Base-by-base conservation (phyloP, 1,140 invertebrate genomes). In the Heterodera carotae region DNA sequence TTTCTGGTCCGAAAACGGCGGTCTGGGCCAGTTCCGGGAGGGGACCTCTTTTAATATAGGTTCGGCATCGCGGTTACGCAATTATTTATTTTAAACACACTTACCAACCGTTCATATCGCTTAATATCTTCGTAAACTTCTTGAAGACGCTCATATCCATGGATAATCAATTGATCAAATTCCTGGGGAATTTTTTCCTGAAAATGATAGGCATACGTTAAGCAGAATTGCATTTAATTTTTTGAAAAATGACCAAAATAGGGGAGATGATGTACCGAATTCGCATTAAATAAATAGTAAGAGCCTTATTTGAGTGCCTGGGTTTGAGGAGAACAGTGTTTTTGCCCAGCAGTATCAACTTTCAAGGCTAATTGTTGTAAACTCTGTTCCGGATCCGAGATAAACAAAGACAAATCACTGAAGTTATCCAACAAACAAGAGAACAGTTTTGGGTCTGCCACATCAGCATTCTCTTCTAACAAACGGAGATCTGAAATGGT, bases 401-500 rank as follows among this genome's bases (percentile, higher is more conserved):
- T 27, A 66, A 66, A 66, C 27, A n/a, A 27, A 34, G 62, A 22
- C 8, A 66, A 66, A 6, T 64, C 72, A 74, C 25, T n/a, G 27
- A 22, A 10, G 2, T 56, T 36, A n/a, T 64, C 72, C 18, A 74
- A 12, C 18, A 74, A n/a, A 74, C 72, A 74, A 12, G 72, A 74
- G 64, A 74, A 74, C 22, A 74, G 31, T 25, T 64, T 43, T 27
- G 43, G 22, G 39, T 74, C 56, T 18, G 72, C 43, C 22, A 74
- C 36, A 29, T 74, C 72, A 1, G 56, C 72, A 64, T 74, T 74
- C n/a, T 74, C 72, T 66, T 74, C 72, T 18, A 74, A 2, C 27
- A 74, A 10, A 5, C 72, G 56, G 64, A 74, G 72, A 34, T 74
- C 72, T 74, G 12, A 33, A 60, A 60, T 33, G 18, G 29, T 2